Conservation (phyloP, 2,888 invertebrate genomes). For the Lepidocyrtoides sp. region DNA sequence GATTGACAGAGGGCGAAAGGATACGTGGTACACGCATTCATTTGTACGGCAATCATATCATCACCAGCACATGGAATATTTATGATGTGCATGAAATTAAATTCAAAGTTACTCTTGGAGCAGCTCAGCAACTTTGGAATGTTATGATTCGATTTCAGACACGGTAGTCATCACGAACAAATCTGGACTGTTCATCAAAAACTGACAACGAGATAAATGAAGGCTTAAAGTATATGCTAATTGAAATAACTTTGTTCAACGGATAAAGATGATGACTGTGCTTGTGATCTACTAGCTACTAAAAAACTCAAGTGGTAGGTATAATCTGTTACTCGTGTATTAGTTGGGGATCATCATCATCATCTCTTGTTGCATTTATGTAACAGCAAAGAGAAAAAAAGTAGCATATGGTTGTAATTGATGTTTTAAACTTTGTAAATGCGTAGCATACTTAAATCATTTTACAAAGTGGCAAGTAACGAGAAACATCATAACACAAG, state of each 20-base stretch:
- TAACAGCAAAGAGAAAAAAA: background rate
- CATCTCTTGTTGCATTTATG: background rate
- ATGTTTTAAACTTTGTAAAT: background rate
- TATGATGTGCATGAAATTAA: background rate
- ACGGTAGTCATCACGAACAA: background rate
- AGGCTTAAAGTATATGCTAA: constrained; percentile 53
- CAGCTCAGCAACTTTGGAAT: too few relatives aligned
- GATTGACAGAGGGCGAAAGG: constrained; percentile 75
- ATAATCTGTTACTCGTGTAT: too few relatives aligned
- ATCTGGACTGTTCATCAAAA: background rate
- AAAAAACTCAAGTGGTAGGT: too few relatives aligned
- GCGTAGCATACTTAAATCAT: background rate
- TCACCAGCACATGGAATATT: background rate
- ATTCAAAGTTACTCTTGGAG: too few relatives aligned
- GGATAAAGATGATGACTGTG: background rate
- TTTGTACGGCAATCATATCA: too few relatives aligned
- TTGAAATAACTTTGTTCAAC: constrained; percentile 56
- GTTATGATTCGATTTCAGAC: too few relatives aligned
- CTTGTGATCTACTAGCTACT: too few relatives aligned
- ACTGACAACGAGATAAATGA: constrained; percentile 18
- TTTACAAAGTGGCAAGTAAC: background rate
- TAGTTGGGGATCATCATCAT: too few relatives aligned
- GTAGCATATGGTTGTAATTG: constrained; percentile 24
- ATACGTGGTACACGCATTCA: too few relatives aligned
- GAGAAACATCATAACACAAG: background rate